These are phyloP conservation scores for Umimayanthus chanpuru DNA, from an alignment of 92 coral and sea anemone genomes.

Conservation along the genomic window DNA sequence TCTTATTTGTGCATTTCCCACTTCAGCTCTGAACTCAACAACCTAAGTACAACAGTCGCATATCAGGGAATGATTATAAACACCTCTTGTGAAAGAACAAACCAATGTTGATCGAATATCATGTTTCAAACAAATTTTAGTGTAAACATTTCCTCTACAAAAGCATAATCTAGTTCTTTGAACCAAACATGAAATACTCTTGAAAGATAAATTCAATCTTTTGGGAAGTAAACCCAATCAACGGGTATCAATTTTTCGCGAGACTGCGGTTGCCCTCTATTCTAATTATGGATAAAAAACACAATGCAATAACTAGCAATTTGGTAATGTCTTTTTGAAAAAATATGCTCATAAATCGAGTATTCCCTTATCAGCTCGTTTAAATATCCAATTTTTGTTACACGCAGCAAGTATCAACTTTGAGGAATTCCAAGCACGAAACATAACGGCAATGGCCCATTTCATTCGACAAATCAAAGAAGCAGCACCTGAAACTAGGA, in stretches of 20 bases:
- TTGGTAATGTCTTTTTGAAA: background rate
- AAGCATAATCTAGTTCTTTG: too few relatives aligned
- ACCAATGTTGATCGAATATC: too few relatives aligned
- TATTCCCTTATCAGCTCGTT: background rate
- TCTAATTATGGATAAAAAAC: background rate
- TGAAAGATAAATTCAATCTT: background rate
- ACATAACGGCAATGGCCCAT: conserved; percentile 65
- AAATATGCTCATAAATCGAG: too few relatives aligned
- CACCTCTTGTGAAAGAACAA: too few relatives aligned
- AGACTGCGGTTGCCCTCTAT: background rate
- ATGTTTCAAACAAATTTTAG: too few relatives aligned
- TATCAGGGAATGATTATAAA: too few relatives aligned
- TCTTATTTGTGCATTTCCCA: too few relatives aligned
- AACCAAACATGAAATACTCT: too few relatives aligned
- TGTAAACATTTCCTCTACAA: too few relatives aligned
- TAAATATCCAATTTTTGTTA: background rate
- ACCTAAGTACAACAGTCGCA: too few relatives aligned
- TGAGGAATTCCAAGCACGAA: conserved; percentile 68
- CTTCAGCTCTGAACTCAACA: too few relatives aligned
- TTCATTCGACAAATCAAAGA: conserved; percentile 66
- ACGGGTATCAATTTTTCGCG: background rate
- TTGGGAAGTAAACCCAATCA: too few relatives aligned
- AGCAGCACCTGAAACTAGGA: conserved; percentile 77
- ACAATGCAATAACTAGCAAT: background rate
- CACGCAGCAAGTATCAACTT: conserved; percentile 57